These are phyloP conservation scores for Rachycentron canadum DNA, from an alignment of 2,797 vertebrate genomes.

Conservation along the genomic window DNA sequence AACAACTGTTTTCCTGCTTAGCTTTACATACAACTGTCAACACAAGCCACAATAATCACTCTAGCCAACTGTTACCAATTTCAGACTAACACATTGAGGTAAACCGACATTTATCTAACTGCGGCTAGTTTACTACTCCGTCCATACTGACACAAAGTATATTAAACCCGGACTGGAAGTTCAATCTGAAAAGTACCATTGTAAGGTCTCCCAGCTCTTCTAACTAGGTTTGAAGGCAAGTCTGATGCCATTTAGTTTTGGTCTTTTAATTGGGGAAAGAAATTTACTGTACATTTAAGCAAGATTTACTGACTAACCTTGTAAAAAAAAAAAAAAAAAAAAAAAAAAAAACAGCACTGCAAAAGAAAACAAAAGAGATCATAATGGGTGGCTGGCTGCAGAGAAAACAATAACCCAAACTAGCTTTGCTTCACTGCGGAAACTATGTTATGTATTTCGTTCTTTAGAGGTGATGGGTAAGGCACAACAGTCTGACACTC, in stretches of 20 bases:
- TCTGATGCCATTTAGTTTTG: too few relatives aligned
- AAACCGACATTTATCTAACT: constrained; percentile 23
- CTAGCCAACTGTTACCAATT: background rate
- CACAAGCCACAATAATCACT: background rate
- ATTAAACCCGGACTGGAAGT: background rate
- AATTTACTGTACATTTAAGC: background rate
- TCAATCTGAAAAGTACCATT: constrained; percentile 3
- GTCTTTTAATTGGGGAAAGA: background rate
- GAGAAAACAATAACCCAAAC: constrained; percentile 14
- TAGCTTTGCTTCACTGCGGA: constrained; percentile 4
- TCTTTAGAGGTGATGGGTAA: constrained; percentile 1
- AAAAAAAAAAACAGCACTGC: background rate
- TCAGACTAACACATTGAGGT: background rate
- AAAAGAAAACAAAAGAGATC: background rate
- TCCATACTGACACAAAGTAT: background rate
- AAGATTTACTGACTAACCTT: background rate
- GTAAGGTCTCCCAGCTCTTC: background rate
- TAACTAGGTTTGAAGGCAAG: background rate
- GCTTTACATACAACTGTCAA: background rate
- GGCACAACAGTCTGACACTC: background rate
- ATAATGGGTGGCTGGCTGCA: background rate
- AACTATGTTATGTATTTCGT: constrained; percentile 25
- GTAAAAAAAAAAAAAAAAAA: background rate
- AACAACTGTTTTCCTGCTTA: background rate
- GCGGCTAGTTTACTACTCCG: background rate